Evolutionary conservation across 2,797 vertebrate species (phyloP).

Genomic region (Sitta carolinensis): DNA sequence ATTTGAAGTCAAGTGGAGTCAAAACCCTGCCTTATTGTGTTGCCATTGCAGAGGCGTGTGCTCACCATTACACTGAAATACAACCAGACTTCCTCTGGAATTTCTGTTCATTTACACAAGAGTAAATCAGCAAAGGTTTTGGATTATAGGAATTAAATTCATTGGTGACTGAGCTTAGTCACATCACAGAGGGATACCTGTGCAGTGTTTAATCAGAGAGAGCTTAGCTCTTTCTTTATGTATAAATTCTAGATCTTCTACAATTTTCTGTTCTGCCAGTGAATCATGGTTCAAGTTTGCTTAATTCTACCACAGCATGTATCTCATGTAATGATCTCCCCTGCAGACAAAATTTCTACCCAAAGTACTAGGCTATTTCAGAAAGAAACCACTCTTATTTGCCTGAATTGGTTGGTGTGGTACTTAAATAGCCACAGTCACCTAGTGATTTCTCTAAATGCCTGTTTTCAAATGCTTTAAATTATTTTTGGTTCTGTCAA

Average conservation of each 20-base stretch:
- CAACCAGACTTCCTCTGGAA: background rate
- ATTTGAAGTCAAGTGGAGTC: background rate
- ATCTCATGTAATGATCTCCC: conserved; percentile 28
- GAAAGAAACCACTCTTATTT: conserved; percentile 36
- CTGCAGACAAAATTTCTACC: conserved; percentile 22
- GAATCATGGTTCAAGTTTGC: conserved; percentile 15
- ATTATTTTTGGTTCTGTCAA: conserved; percentile 6
- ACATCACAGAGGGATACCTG: conserved; percentile 21
- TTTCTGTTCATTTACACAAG: conserved; percentile 28
- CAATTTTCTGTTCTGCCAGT: conserved; percentile 28
- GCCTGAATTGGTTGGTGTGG: background rate
- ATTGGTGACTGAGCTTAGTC: conserved; percentile 7
- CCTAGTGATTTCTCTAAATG: conserved; percentile 28
- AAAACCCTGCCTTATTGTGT: background rate
- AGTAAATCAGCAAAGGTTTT: background rate
- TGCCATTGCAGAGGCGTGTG: background rate
- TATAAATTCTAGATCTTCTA: conserved; percentile 9
- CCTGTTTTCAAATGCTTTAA: conserved; percentile 20
- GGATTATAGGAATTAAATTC: conserved; percentile 17
- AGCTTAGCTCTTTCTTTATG: background rate
- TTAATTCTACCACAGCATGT: conserved; percentile 42
- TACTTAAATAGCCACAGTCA: conserved; percentile 5
- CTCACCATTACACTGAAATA: background rate
- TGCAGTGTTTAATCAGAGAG: conserved; percentile 21
- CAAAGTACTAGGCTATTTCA: background rate